Conservation (phyloP, 1,140 invertebrate genomes). For the Coenobita brevimanus region DNA sequence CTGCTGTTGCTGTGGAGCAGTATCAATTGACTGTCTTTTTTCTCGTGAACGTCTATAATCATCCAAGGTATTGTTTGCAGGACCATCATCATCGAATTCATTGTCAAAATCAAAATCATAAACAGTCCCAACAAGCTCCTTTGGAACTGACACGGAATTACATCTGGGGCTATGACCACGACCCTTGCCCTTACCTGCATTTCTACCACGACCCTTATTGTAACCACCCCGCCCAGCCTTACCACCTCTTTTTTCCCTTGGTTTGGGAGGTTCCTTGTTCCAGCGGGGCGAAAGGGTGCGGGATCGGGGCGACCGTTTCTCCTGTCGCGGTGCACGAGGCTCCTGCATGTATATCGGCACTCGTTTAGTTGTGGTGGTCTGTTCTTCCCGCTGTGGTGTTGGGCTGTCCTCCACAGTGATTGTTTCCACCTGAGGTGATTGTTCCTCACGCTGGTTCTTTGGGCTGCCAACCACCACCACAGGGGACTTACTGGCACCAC, state of each 20-base stretch:
- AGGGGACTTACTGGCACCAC: constrained; percentile 10
- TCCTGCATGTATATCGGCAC: constrained; percentile 68
- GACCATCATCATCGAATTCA: constrained; percentile 79
- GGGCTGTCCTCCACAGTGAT: constrained; percentile 58
- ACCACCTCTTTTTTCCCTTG: constrained; percentile 62
- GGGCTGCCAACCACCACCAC: background rate
- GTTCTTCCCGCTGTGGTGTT: constrained; percentile 33
- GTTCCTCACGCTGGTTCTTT: background rate
- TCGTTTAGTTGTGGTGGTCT: constrained; percentile 36
- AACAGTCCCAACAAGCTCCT: constrained; percentile 84
- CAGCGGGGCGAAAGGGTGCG: constrained; percentile 58
- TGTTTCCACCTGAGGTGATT: constrained; percentile 28
- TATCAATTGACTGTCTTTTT: constrained; percentile 83
- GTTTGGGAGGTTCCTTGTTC: constrained; percentile 59
- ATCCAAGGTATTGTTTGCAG: constrained; percentile 75
- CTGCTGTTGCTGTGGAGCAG: constrained; percentile 32
- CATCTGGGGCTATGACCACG: constrained; percentile 80
- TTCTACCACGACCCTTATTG: constrained; percentile 68
- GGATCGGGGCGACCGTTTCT: constrained; percentile 59
- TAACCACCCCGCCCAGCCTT: constrained; percentile 62
- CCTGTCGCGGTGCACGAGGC: constrained; percentile 35
- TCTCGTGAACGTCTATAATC: constrained; percentile 87
- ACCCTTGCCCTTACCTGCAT: constrained; percentile 62
- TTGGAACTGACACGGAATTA: constrained; percentile 69
- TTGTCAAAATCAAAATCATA: constrained; percentile 87